These are phyloP conservation scores for Globia sparganii DNA, from an alignment of 2,888 invertebrate genomes.

Conservation along the genomic window DNA sequence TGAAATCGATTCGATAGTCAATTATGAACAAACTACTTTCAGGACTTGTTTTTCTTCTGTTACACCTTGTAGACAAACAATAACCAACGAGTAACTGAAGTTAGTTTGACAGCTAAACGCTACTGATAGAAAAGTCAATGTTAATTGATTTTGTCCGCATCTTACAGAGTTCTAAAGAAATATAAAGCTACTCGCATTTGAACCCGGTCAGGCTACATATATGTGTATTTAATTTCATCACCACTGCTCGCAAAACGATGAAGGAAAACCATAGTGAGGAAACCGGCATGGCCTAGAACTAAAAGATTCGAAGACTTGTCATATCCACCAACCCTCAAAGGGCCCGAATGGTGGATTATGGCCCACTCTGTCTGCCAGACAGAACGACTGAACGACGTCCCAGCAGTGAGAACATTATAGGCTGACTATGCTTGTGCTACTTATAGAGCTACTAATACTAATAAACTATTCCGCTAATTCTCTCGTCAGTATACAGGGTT, in stretches of 20 bases:
- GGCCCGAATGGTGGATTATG: too few relatives aligned
- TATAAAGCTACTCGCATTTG: neutral
- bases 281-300: neutral
- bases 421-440: too few relatives aligned
- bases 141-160: neutral
- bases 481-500: conserved; percentile 20
- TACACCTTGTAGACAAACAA: conserved; percentile 33
- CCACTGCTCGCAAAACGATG: too few relatives aligned
- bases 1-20: too few relatives aligned
- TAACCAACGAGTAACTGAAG: neutral
- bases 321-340: too few relatives aligned
- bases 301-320: neutral
- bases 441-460: neutral
- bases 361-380: too few relatives aligned
- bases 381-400: too few relatives aligned
- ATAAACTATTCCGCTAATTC: conserved; percentile 9
- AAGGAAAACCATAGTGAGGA: neutral
- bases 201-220: too few relatives aligned
- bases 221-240: too few relatives aligned
- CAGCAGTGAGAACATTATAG: neutral
- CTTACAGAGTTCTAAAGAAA: neutral
- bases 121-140: neutral
- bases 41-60: too few relatives aligned
- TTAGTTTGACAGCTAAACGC: conserved; percentile 14
- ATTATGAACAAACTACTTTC: too few relatives aligned